Base-by-base conservation (phyloP, 2,888 invertebrate genomes). In the Drosophila percnosoma region DNA sequence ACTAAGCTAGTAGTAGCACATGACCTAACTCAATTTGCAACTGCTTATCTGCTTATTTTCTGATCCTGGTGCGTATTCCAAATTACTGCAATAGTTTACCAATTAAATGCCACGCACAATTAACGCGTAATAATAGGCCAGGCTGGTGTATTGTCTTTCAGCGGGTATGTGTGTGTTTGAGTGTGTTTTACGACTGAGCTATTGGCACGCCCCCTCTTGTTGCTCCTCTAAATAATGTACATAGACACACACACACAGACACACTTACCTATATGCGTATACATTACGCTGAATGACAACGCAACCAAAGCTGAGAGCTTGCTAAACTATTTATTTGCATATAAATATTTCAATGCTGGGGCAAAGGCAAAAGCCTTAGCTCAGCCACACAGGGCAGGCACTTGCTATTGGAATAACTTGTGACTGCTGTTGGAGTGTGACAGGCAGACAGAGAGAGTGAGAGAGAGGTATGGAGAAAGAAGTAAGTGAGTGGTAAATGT, bases 321-420 rank as follows among this genome's bases (percentile, higher is more conserved):
- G 75, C 73, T 85, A 80, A 89, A 89, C 86, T 87, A 89, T 89
- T 89, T 87, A 87, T 87, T 87, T 86, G 85, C 86, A 86, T 86
- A 86, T 87, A 86, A 89, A 86, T 89, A 86, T 89, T 89, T 88
- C 82, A 85, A 75, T 76, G 71, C 52, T 49, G 36, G 24, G 54
- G 67, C 63, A 63, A 57, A 68, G 67, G 69, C 60, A 67, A 59
- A 64, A 58, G 68, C 71, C 51, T 60, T 42, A 42, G 29, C 55
- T 55, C 34, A 62, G 64, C 29, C 48, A 67, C 69, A 31, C 18
- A 13, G 58, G 15, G 45, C 61, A 63, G 48, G 27, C 76, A 72
- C 80, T 76, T 80, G 61, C 49, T 66, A 71, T 64, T 61, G 75
- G 58, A 38, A 72, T 65, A 75, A 72, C 68, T 66, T 77, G 77